Evolutionary conservation across 2,888 invertebrate species (phyloP), one percentile per base, ranked within the genome.

Genomic region (Coenonympha glycerion): DNA sequence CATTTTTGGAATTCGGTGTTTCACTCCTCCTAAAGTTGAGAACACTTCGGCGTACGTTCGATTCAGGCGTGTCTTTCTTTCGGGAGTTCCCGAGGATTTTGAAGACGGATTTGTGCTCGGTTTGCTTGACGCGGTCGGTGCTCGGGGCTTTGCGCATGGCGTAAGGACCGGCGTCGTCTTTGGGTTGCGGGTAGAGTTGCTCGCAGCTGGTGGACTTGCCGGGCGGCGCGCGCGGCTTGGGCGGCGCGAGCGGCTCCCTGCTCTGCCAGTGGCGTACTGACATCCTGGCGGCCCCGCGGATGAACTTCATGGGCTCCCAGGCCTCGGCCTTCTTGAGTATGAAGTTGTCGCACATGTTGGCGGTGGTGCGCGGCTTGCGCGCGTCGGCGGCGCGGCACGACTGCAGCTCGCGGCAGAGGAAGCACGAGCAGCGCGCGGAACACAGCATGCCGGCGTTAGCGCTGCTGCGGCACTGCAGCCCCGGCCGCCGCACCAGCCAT

Each of bases 321-420:
- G 87, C 87, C 54, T 87, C 86, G 6, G 88, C 83, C 61, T 88
- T 89, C 55, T 88, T 76, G 36, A 90, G 79, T 55, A 91, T 90
- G 65, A 89, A 89, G 63, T 88, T 87, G 63, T 86, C 86, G 57
- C 82, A 73, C 80, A 81, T 82, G 70, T 76, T 81, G 62, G 68
- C 69, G 58, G 73, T 81, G 62, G 68, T 69, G 58, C 73, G 83
- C 40, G 79, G 84, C 71, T 81, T 86, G 59, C 83, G 73, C 42
- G 82, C 76, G 61, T 85, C 85, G 11, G 85, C 84, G 57, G 88
- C 88, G 58, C 89, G 89, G 71, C 89, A 91, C 62, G 90, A 90
- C 64, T 89, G 90, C 64, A 93, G 79, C 74, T 93, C 93, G 59
- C 92, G 90, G 75, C 94, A 94, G 68, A 94, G 87, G 69, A 92